Base-by-base conservation (phyloP, 2,888 invertebrate species). In the Gymnocheta viridis region DNA sequence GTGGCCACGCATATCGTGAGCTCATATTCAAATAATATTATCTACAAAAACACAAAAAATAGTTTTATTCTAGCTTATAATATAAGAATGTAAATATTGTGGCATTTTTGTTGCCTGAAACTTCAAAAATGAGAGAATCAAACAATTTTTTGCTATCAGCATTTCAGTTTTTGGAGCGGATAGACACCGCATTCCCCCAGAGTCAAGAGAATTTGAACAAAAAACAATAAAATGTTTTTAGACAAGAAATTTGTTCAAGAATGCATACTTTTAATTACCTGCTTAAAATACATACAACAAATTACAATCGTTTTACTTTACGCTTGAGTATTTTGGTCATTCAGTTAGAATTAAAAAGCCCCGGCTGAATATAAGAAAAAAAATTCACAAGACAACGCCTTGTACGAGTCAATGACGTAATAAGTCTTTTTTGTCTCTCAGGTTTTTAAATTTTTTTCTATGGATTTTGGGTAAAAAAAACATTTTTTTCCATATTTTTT, bases 371-470 rank as follows among this genome's bases (percentile, higher is more conserved):
- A 69, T 29, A 74, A 41, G 60, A 74, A 62, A 51, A 70, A 44
- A 64, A 58, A 67, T 10, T 62, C 27, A 64, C 51, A 78, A 62
- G 64, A 70, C 79, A 64, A 74, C 79, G 79, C 74, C 79, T 83
- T 70, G 35, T 70, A 54, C 44, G 22, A 62, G 47, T 49, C 56
- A 67, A 72, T 83, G 82, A 83, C 83, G 83, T 76, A 83, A 83
- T 79, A 22, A 22, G 44, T n/a, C 22, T 70, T 67, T 49, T 66
- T 60, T 51, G 19, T 49, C 2, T 77, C 38, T 49, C 17, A 38
- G 22, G 35, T 56, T 51, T 62, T 44, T 6, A 4, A 32, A 60
- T 14, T 27, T 41, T 78, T 38, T 27, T 38, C 24, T 74, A 32
- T 35, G 41, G 69, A 24, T 44, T 27, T 73, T 60, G 10, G 29